Conservation (phyloP, 2,113 vertebrate species). For the Parus major region DNA sequence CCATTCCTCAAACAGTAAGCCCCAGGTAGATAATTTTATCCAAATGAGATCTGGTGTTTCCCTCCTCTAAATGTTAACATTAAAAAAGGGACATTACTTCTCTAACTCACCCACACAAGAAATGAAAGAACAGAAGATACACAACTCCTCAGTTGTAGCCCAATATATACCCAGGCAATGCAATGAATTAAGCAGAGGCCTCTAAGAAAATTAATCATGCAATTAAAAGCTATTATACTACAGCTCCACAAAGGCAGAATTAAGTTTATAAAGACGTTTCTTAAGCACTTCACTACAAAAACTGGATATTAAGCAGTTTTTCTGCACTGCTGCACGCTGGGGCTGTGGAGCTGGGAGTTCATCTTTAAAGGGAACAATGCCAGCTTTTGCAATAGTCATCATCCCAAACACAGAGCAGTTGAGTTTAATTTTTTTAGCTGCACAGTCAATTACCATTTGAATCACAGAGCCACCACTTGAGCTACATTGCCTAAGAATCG, state of each 20-base stretch:
- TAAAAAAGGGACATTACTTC: not conserved
- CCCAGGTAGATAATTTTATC: not conserved
- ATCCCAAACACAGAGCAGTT: not conserved
- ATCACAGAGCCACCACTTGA: slow-evolving; percentile 12
- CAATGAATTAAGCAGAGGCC: not conserved
- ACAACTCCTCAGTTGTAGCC: not conserved
- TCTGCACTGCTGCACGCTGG: not conserved
- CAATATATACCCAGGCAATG: not conserved
- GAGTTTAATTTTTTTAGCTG: slow-evolving; percentile 44
- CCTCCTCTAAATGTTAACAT: not conserved
- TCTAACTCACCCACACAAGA: not conserved
- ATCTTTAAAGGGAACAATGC: slow-evolving; percentile 38
- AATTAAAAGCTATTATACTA: slow-evolving; percentile 39
- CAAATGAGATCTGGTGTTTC: not conserved
- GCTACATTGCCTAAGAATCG: not conserved
- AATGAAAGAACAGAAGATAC: not conserved
- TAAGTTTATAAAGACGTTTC: not conserved
- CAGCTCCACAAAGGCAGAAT: slow-evolving; percentile 17
- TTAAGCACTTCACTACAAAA: not conserved
- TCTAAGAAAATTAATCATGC: slow-evolving; percentile 20
- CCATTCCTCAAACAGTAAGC: not conserved
- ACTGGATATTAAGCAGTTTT: slow-evolving; percentile 22
- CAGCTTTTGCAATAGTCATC: slow-evolving; percentile 31
- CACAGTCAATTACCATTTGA: slow-evolving; percentile 34
- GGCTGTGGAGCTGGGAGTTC: not conserved